Evolutionary conservation across 2,888 invertebrate genomes (phyloP).

Genomic region (Antitype chi): DNA sequence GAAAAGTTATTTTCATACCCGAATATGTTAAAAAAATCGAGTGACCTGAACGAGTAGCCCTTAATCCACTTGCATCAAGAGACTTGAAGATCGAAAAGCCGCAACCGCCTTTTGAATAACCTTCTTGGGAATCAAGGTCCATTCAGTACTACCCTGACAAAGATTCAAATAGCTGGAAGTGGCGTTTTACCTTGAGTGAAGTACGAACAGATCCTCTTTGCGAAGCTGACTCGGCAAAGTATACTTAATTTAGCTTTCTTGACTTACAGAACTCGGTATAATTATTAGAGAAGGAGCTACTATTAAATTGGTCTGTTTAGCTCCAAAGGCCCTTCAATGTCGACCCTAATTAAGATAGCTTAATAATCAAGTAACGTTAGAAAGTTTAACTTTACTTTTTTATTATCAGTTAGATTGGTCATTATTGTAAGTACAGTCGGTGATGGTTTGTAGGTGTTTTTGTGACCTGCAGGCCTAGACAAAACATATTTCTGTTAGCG

Average conservation of each 20-base stretch:
- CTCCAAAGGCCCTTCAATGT: constrained; percentile 6
- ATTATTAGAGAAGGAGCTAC: constrained; percentile 37
- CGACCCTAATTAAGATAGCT: constrained; percentile 51
- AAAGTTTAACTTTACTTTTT: constrained; percentile 34
- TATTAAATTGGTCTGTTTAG: constrained; percentile 29
- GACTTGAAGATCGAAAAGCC: constrained; percentile 1
- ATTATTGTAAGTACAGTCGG: background rate
- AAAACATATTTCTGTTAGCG: too few relatives aligned
- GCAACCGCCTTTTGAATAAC: constrained; percentile 25
- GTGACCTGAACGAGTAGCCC: constrained; percentile 5
- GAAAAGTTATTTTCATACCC: background rate
- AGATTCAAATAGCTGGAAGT: constrained; percentile 33
- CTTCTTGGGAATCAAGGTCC: constrained; percentile 16
- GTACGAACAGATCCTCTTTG: constrained; percentile 2
- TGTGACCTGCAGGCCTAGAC: too few relatives aligned
- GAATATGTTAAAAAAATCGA: background rate
- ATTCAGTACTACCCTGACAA: constrained; percentile 28
- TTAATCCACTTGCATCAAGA: constrained; percentile 11
- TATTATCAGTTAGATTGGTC: constrained; percentile 25
- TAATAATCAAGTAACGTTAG: constrained; percentile 40
- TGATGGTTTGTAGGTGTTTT: background rate
- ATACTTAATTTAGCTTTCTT: constrained; percentile 38
- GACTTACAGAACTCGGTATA: constrained; percentile 42
- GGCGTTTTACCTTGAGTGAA: constrained; percentile 27
- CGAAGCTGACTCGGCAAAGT: constrained; percentile 13